These are phyloP conservation scores for Haemorhous mexicanus DNA, from an alignment of 2,113 vertebrate genomes.

Conservation along the genomic window DNA sequence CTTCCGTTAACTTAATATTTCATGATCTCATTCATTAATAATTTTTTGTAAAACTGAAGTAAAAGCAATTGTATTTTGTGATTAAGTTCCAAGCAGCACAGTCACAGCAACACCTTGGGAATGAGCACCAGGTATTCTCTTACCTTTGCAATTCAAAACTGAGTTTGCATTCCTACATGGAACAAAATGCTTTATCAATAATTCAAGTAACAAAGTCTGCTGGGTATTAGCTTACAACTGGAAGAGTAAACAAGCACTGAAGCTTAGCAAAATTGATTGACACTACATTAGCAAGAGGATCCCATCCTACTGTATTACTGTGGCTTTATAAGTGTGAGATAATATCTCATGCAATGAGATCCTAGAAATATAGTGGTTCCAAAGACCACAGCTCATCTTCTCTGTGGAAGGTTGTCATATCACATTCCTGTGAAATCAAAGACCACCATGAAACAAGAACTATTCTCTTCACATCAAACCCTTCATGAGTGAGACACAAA, in stretches of 20 bases:
- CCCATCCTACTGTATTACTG: background rate
- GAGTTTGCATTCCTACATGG: conserved; percentile 28
- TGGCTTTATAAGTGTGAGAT: background rate
- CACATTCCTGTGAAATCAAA: background rate
- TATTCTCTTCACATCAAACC: background rate
- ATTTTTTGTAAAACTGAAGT: background rate
- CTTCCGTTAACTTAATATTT: background rate
- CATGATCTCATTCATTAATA: background rate
- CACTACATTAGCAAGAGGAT: background rate
- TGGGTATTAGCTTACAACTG: conserved; percentile 51
- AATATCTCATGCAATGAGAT: background rate
- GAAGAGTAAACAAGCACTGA: conserved; percentile 54
- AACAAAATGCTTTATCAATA: conserved; percentile 73
- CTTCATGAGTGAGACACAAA: background rate
- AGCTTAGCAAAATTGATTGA: conserved; percentile 40
- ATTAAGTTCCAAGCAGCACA: background rate
- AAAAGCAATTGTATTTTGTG: conserved; percentile 1
- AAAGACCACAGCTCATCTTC: background rate
- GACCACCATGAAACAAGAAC: background rate
- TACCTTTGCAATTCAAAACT: background rate
- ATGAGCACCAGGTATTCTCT: background rate
- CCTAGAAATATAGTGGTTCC: background rate
- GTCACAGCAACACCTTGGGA: background rate
- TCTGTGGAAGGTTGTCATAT: background rate
- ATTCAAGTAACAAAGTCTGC: conserved; percentile 58